These are phyloP conservation scores for Trachymyrmex cornetzi DNA, from an alignment of 1,140 invertebrate species.

Conservation along the genomic window DNA sequence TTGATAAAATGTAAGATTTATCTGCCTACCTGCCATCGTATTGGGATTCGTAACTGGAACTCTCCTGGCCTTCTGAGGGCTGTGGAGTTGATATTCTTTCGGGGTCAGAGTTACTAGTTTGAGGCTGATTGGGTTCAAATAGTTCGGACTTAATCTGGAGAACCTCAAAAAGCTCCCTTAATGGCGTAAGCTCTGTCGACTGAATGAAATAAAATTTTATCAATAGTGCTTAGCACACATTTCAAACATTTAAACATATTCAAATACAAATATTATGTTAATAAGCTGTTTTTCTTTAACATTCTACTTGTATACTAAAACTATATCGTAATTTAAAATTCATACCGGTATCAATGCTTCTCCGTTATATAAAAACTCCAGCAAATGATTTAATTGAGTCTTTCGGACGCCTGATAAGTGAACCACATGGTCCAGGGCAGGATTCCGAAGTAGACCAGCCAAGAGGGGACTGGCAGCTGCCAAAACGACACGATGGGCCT, in stretches of 20 bases:
- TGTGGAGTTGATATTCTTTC: slow-evolving; percentile 85
- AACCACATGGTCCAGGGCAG: slow-evolving; percentile 90
- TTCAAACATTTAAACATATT: not conserved
- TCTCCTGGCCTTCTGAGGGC: slow-evolving; percentile 87
- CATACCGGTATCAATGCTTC: slow-evolving; percentile 93
- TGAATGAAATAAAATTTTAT: slow-evolving; percentile 79
- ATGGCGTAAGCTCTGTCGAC: slow-evolving; percentile 92
- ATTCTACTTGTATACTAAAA: not conserved
- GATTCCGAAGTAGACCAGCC: slow-evolving; percentile 91
- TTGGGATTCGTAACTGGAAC: slow-evolving; percentile 89
- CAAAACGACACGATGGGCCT: slow-evolving; percentile 93
- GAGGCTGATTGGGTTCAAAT: slow-evolving; percentile 83
- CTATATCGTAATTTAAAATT: not conserved
- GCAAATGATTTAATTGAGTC: slow-evolving; percentile 91
- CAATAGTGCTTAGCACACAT: not conserved
- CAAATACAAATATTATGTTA: not conserved
- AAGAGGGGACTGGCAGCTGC: slow-evolving; percentile 94
- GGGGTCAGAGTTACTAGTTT: slow-evolving; percentile 83
- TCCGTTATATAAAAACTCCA: slow-evolving; percentile 94
- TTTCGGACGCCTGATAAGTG: slow-evolving; percentile 93
- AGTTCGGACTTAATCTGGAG: slow-evolving; percentile 94
- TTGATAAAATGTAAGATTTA: not conserved
- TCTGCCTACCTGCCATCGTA: slow-evolving; percentile 88
- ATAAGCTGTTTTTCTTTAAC: not conserved
- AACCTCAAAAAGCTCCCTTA: slow-evolving; percentile 93